Evolutionary conservation across 2,888 invertebrate species (phyloP), one percentile per base, ranked within the genome.

Genomic region (Harpagoxenus sublaevis): DNA sequence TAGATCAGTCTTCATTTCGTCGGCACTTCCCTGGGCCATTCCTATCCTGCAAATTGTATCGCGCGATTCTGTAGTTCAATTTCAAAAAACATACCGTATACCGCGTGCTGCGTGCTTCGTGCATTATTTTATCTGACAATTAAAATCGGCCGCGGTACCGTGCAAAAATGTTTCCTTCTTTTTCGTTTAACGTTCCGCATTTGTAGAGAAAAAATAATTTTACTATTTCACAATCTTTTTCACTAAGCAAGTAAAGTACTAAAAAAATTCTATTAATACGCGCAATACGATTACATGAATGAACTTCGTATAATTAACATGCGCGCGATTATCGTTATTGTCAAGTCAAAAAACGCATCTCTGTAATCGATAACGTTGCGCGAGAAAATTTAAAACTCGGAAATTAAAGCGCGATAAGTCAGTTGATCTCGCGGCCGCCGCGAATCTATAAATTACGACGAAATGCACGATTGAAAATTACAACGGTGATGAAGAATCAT

Each of bases 401-500:
- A 4, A n/a, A n/a, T n/a, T n/a, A n/a, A 23, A 12, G 5, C 39
- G 18, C 28, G 18, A 2, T n/a, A 28, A 53, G 53, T 77, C 53
- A 53, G 53, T 78, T 70, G 28, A 10, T 10, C 18, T 39, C 18
- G 4, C n/a, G 70, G 31, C 51, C 28, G n/a, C 12, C 12, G 57
- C 71, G 28, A 8, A 55, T 45, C 75, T 79, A 83, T 77, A 84
- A 85, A 85, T 85, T 89, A 79, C 68, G 45, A 48, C 10, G 73
- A 68, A 68, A 75, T 78, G 48, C n/a, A 55, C 23, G 65, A 57
- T 77, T 71, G 60, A 84, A 84, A 88, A 89, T 89, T 87, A 77
- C 66, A 68, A 39, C 23, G 62, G 35, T 12, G 60, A 53, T n/a
- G 48, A 45, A 53, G 62, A 53, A 57, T 84, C 79, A 31, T 53